phyloP scores from a whole-genome alignment of 2,113 vertebrate species.

The Polyodon spathula region DNA sequence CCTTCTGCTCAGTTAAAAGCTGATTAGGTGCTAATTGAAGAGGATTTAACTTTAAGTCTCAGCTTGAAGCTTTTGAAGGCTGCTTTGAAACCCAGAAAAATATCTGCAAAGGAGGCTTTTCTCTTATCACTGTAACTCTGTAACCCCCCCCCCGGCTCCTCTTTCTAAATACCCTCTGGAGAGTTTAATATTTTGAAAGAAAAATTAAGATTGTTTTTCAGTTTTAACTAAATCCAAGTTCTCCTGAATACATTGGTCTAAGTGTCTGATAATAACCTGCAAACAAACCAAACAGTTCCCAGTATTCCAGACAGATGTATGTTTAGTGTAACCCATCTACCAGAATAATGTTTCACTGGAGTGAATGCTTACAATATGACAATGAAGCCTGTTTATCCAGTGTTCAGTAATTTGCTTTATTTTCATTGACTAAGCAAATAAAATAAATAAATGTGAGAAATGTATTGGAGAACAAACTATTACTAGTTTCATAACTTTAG shows the following conservation, averaged over 20 bases:
- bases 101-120: conserved; percentile 11
- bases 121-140: conserved; percentile 33
- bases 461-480: no score
- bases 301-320: background rate
- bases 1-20: background rate
- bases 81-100: background rate
- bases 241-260: background rate
- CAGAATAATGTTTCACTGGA: no score
- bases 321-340: no score
- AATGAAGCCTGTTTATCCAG: no score
- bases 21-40: background rate
- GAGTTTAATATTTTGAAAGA: background rate
- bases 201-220: background rate
- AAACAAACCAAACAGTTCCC: background rate
- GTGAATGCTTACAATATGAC: no score
- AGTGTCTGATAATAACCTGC: background rate
- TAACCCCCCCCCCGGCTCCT: no score
- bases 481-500: no score
- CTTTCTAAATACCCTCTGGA: background rate
- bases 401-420: no score
- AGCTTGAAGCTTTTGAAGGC: background rate
- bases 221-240: background rate
- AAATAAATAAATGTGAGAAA: no score
- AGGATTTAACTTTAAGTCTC: background rate
- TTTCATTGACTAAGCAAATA: no score